A percentile compares a stretch with the other conserved stretches of the same genome.
These are phyloP conservation scores for Lacerta bilineata DNA, from an alignment of 2,797 vertebrate species.

Conservation along the genomic window DNA sequence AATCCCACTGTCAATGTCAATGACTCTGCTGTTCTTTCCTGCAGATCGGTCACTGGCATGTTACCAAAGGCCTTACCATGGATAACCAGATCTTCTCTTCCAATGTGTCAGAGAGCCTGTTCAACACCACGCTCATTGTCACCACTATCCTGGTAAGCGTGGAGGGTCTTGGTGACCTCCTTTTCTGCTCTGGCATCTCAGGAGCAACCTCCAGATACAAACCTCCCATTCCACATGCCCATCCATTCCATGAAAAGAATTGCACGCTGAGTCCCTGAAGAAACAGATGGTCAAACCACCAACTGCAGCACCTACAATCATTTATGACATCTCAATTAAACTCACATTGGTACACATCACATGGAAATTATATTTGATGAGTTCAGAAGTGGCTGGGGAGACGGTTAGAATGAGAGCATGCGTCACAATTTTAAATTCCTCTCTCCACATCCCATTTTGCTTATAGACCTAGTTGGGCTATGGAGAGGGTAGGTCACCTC, in stretches of 20 bases:
- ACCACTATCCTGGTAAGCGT: constrained; percentile 97
- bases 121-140: constrained; percentile 96
- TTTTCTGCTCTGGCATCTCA: not conserved
- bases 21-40: constrained; percentile 63
- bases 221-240: not conserved
- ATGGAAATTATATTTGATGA: constrained; percentile 75
- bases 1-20: constrained; percentile 51
- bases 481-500: constrained; percentile 34
- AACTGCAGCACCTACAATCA: constrained; percentile 60
- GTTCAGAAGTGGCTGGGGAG: constrained; percentile 63
- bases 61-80: constrained; percentile 94
- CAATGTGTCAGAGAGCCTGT: constrained; percentile 95
- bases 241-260: constrained; percentile 22
- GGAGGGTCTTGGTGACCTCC: constrained; percentile 58
- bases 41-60: constrained; percentile 98
- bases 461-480: constrained; percentile 18
- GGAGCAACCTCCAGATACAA: constrained; percentile 1
- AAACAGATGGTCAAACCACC: constrained; percentile 49
- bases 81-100: constrained; percentile 92
- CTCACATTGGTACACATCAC: constrained; percentile 62
- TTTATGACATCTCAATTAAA: constrained; percentile 65
- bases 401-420: constrained; percentile 25
- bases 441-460: constrained; percentile 39
- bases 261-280: constrained; percentile 28
- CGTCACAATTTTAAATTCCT: constrained; percentile 35